These are phyloP conservation scores for Micrastur ruficollis DNA, from an alignment of 2,797 vertebrate species.

Conservation along the genomic window DNA sequence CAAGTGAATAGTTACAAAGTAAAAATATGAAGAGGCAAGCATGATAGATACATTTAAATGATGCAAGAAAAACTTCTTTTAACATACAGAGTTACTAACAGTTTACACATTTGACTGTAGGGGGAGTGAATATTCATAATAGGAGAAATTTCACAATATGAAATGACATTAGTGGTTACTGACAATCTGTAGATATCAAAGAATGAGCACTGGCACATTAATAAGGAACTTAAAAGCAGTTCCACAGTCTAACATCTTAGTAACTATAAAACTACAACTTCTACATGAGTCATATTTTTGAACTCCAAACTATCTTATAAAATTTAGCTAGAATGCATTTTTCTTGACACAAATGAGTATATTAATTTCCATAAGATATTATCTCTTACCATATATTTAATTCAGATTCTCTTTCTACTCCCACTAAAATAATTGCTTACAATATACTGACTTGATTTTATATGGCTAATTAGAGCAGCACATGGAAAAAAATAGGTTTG, in stretches of 20 bases:
- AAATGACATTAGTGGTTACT: slow-evolving; percentile 46
- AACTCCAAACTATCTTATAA: slow-evolving; percentile 66
- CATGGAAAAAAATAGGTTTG: slow-evolving; percentile 78
- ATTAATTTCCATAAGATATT: slow-evolving; percentile 79
- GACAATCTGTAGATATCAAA: slow-evolving; percentile 68
- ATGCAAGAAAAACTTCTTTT: slow-evolving; percentile 33
- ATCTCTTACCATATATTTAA: slow-evolving; percentile 79
- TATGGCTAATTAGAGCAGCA: slow-evolving; percentile 79
- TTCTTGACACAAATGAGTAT: slow-evolving; percentile 75
- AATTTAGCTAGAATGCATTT: slow-evolving; percentile 72
- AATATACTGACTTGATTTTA: slow-evolving; percentile 77
- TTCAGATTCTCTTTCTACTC: slow-evolving; percentile 76
- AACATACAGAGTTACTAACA: slow-evolving; percentile 43
- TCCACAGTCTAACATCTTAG: slow-evolving; percentile 61
- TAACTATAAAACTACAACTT: slow-evolving; percentile 69
- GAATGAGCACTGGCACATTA: slow-evolving; percentile 59
- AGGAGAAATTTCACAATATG: slow-evolving; percentile 39
- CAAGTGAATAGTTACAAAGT: neutral
- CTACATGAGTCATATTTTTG: slow-evolving; percentile 57
- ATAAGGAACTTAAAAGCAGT: slow-evolving; percentile 63
- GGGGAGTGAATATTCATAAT: slow-evolving; percentile 74
- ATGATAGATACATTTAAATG: neutral
- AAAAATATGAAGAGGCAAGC: neutral
- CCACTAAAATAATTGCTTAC: slow-evolving; percentile 79
- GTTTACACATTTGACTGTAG: slow-evolving; percentile 72